Conservation (phyloP, 2,888 invertebrate species). For the Dicyrtoma fusca region DNA sequence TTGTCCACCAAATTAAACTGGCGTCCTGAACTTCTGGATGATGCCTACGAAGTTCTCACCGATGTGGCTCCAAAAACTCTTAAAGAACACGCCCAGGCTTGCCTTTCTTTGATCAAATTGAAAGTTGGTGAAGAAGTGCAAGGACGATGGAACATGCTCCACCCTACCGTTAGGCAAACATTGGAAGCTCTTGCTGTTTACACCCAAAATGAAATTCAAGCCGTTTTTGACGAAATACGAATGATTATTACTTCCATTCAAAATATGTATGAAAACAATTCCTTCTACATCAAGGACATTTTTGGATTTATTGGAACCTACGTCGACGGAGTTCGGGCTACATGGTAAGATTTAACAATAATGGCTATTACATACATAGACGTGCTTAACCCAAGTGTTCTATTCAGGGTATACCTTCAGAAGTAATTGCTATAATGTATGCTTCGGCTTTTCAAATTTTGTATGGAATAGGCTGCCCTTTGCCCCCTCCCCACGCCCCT, state of each 20-base stretch:
- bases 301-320: not conserved
- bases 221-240: slow-evolving; percentile 50
- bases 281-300: slow-evolving; percentile 55
- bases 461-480: no score
- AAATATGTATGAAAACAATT: slow-evolving; percentile 55
- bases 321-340: slow-evolving; percentile 42
- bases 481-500: no score
- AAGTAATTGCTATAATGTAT: no score
- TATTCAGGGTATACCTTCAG: not conserved
- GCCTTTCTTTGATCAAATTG: slow-evolving; percentile 7
- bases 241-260: slow-evolving; percentile 40
- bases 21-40: slow-evolving; percentile 56
- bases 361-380: not conserved
- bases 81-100: slow-evolving; percentile 12
- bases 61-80: slow-evolving; percentile 12
- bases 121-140: slow-evolving; percentile 41
- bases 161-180: slow-evolving; percentile 12
- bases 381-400: no score
- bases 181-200: slow-evolving; percentile 38
- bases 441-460: no score
- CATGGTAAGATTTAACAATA: slow-evolving; percentile 14
- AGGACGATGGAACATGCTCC: slow-evolving; percentile 41
- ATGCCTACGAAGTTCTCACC: slow-evolving; percentile 42
- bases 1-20: slow-evolving; percentile 57
- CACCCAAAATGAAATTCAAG: slow-evolving; percentile 40